Conservation (phyloP, 2,797 vertebrate species). For the Microcaecilia unicolor region DNA sequence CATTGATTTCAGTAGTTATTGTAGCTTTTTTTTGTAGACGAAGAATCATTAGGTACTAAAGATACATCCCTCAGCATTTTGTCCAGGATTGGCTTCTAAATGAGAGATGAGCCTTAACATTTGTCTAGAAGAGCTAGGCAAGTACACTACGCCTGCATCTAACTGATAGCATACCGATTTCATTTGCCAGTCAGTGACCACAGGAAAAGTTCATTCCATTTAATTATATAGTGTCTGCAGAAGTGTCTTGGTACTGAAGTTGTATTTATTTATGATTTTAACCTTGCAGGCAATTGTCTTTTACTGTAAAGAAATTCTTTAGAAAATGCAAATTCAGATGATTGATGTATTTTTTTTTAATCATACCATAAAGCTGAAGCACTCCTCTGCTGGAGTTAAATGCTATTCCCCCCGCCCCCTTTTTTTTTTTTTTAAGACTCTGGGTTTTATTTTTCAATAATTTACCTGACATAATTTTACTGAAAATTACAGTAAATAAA, state of each 20-base stretch:
- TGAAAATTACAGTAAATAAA: conserved; percentile 66
- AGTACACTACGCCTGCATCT: no score
- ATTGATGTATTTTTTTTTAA: conserved; percentile 11
- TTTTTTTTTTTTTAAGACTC: conserved; percentile 32
- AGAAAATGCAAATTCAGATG: conserved; percentile 4
- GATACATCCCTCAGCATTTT: no score
- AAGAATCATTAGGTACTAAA: no score
- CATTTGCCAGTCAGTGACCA: no score
- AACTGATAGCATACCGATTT: no score
- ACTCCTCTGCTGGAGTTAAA: conserved; percentile 35
- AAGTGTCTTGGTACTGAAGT: conserved; percentile 1
- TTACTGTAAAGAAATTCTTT: conserved; percentile 6
- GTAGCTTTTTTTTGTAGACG: no score
- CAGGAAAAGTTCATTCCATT: conserved; percentile 1
- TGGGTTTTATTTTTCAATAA: conserved; percentile 24
- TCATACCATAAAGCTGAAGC: conserved; percentile 2
- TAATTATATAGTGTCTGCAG: not conserved
- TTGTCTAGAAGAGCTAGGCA: no score
- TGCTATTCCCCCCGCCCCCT: no score
- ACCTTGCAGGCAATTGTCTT: conserved; percentile 7
- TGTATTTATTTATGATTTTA: conserved; percentile 19
- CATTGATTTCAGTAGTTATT: no score
- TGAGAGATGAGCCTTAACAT: no score
- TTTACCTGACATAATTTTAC: conserved; percentile 47
- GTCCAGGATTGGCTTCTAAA: no score